phyloP scores from a whole-genome alignment of 2,797 vertebrate species.

The Brotula barbata region DNA sequence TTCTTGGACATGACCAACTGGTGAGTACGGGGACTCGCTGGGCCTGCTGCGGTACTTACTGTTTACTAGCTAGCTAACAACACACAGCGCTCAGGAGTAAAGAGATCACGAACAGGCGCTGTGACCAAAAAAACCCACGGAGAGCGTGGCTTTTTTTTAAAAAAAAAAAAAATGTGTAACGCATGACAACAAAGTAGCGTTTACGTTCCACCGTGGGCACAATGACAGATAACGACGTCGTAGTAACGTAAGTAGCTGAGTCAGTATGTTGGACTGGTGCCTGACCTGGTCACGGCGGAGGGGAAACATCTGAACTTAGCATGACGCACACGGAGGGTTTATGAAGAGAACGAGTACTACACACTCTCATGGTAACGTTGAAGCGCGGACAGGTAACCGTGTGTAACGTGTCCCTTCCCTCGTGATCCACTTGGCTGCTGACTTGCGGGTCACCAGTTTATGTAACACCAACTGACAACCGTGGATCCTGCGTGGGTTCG shows the following conservation, averaged over 20 bases:
- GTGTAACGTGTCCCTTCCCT: neutral
- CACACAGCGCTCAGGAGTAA: fast-evolving
- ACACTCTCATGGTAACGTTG: too few relatives aligned
- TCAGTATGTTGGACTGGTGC: slow-evolving; percentile 59
- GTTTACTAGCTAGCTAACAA: slow-evolving; percentile 1
- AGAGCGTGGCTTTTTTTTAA: neutral
- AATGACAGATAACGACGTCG: slow-evolving; percentile 50
- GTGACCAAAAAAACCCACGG: neutral
- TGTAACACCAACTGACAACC: neutral
- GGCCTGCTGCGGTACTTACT: slow-evolving; percentile 51
- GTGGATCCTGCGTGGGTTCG: neutral
- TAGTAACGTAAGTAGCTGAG: slow-evolving; percentile 68
- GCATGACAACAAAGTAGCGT: neutral
- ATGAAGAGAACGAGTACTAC: too few relatives aligned
- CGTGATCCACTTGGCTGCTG: neutral
- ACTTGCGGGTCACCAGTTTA: neutral
- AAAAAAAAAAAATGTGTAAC: neutral
- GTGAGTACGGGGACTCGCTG: slow-evolving; percentile 81
- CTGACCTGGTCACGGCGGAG: neutral
- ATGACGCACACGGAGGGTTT: neutral
- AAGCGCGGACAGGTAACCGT: neutral
- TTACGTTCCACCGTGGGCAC: slow-evolving; percentile 28
- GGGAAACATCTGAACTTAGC: neutral
- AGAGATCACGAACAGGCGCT: neutral
- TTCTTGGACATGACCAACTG: slow-evolving; percentile 99